Evolutionary conservation across 2,888 invertebrate species (phyloP), one percentile per base, ranked within the genome.

Genomic region (Erebia epiphron): DNA sequence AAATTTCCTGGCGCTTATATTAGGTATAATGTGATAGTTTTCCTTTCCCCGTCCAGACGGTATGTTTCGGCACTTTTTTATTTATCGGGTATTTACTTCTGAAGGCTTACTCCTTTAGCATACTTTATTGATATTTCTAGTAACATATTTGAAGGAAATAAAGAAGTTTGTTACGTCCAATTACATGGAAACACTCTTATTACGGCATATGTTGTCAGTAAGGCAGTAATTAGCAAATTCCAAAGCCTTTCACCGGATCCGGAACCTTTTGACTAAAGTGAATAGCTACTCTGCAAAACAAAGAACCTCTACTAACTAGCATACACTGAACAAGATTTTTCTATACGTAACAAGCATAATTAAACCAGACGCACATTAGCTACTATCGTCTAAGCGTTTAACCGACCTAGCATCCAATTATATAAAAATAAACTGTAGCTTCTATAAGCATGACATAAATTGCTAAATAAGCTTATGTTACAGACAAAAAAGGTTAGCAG

Each of bases 1-100:
- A 87, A 75, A 89, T 89, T 86, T 84, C 81, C 79, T 83, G 81
- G 81, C 86, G 82, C 83, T 83, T 82, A 75, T 73, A 75, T 76
- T 75, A 76, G 85, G 83, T 83, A 83, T 81, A 83, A 87, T 86
- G 85, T 86, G 82, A 85, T 84, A 82, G 70, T 57, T 72, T 73
- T 68, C 66, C 50, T 71, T 16, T 26, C 63, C 35, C 26, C 50
- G 60, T 13, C 14, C 57, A 18, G 65, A 65, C 69, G 49, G 49
- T 58, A 67, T 49, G 46, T 67, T 58, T 58, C 26, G 67, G 58
- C 57, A 67, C 26, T 67, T 60, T 56, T 57, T 57, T 67, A 64
- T 64, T 64, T 60, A 67, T 67, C 16, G 58, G 49, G n/a, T 58
- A 50, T 67, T 67, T 67, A 67, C 49, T 67, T 58, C 67, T 35